Percentiles rank a stretch among this genome's conserved stretches.
Conservation (phyloP, 2,113 vertebrate genomes). For the Sitta europaea region DNA sequence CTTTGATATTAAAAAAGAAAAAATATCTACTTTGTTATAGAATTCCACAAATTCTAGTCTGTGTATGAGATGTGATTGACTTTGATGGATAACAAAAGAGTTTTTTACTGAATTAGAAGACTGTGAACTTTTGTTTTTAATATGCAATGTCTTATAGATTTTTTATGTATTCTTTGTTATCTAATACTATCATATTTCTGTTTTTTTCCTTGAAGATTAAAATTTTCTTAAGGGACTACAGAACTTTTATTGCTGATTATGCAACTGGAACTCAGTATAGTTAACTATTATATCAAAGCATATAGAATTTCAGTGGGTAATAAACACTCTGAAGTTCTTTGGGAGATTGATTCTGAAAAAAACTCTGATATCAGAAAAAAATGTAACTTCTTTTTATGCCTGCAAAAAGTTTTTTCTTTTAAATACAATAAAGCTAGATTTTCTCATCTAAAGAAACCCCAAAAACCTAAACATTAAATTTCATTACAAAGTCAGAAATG, state of each 20-base stretch:
- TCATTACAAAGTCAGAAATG: background rate
- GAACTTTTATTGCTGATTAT: background rate
- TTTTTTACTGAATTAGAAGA: background rate
- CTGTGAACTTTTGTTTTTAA: background rate
- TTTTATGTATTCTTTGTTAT: background rate
- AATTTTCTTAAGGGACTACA: background rate
- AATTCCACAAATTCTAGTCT: background rate
- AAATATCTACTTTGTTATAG: background rate
- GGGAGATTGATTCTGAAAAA: background rate
- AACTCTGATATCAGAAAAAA: background rate
- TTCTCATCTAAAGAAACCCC: background rate
- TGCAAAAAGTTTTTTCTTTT: background rate
- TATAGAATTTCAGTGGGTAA: background rate
- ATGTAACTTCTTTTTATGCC: background rate
- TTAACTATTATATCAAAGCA: background rate
- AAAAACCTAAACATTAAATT: background rate
- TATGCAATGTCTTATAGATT: fast-evolving
- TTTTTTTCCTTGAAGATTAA: background rate
- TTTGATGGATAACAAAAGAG: background rate
- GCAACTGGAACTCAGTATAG: background rate
- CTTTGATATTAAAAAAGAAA: background rate
- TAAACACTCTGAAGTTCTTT: background rate
- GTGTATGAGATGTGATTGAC: background rate
- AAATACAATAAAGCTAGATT: background rate
- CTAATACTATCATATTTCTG: background rate